phyloP scores from a whole-genome alignment of 2,888 invertebrate species.

The Rotaria sp. region DNA sequence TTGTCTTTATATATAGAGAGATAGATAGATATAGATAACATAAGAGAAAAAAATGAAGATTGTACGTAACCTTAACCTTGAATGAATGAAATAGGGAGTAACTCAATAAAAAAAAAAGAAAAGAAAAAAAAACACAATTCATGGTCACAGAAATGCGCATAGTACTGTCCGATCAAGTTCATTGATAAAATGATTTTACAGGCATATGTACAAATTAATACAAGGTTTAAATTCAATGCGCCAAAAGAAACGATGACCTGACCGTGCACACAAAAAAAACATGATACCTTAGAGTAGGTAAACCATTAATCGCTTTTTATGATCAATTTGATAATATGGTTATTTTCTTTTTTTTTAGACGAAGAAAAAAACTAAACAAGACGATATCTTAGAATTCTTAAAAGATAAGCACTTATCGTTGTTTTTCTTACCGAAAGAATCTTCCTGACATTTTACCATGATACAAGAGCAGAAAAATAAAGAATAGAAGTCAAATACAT shows the following conservation, averaged over 20 bases:
- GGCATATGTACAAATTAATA: neutral
- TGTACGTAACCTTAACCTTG: neutral
- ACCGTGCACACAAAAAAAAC: neutral
- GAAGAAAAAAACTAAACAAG: neutral
- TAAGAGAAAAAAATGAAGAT: neutral
- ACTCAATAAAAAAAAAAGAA: neutral
- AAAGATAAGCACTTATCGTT: neutral
- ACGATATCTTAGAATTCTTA: neutral
- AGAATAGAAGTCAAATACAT: neutral
- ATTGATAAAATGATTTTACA: neutral
- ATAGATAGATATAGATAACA: neutral
- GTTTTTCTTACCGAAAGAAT: too few species aligned
- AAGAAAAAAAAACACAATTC: neutral
- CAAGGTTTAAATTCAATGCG: neutral
- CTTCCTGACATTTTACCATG: too few species aligned
- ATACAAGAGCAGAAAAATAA: too few species aligned
- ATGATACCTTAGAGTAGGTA: neutral
- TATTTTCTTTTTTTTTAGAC: neutral
- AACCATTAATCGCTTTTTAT: neutral
- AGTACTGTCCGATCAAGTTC: constrained; percentile 16
- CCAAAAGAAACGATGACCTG: neutral
- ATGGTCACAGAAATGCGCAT: neutral
- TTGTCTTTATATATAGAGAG: neutral
- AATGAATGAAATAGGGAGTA: neutral
- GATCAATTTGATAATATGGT: neutral